Percentiles rank a stretch among this genome's conserved stretches.
Evolutionary conservation across 2,113 vertebrate species (phyloP).

Genomic region (Lanius collurio): DNA sequence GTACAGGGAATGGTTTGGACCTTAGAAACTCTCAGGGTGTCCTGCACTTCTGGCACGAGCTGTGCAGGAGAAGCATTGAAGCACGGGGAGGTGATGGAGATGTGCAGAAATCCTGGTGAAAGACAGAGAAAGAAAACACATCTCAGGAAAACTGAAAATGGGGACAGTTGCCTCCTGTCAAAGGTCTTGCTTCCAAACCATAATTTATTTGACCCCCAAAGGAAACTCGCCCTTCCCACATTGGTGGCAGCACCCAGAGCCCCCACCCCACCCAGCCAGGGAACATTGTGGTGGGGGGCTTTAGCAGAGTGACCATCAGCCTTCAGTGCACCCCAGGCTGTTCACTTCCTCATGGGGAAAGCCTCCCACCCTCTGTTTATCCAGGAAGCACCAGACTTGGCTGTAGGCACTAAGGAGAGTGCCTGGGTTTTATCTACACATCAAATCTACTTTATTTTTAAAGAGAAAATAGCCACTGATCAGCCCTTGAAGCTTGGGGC

Average conservation of each 20-base stretch:
- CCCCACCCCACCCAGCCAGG: not conserved
- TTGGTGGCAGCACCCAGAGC: not conserved
- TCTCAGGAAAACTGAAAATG: not conserved
- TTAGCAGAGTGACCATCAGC: not conserved
- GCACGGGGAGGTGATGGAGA: not conserved
- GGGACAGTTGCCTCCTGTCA: fast-evolving
- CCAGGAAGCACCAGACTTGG: not conserved
- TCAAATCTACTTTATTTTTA: not conserved
- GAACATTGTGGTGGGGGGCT: fast-evolving
- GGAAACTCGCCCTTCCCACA: not conserved
- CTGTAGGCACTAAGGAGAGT: not conserved
- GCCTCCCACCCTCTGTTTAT: not conserved
- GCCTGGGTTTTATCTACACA: not conserved
- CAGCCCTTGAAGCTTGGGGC: not conserved
- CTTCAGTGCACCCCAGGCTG: not conserved
- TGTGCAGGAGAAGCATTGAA: not conserved
- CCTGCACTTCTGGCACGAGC: not conserved
- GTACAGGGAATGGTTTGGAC: not conserved
- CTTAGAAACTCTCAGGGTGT: not conserved
- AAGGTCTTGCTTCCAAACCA: not conserved
- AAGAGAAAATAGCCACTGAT: slow-evolving; percentile 15
- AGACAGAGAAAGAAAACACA: not conserved
- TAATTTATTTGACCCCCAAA: fast-evolving
- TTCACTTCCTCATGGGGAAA: not conserved
- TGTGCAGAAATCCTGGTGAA: not conserved